These are phyloP conservation scores for Osmoderma eremita DNA, from an alignment of 2,888 invertebrate genomes.

Conservation along the genomic window DNA sequence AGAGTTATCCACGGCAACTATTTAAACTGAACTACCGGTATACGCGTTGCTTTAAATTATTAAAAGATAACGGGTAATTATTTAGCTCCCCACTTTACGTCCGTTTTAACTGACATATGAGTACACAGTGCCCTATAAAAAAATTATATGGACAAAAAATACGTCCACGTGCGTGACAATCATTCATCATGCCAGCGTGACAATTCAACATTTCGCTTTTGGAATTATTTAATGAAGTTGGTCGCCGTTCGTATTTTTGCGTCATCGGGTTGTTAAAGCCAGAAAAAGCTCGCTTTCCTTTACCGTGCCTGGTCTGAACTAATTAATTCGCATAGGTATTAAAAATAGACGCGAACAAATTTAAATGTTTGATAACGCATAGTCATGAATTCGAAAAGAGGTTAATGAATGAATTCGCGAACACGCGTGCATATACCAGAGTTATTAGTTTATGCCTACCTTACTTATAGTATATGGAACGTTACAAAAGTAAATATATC, in stretches of 20 bases:
- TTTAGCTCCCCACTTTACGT: background rate
- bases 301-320: background rate
- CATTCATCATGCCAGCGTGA: constrained; percentile 23
- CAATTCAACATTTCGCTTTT: constrained; percentile 17
- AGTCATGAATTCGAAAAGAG: constrained; percentile 1
- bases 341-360: constrained; percentile 3
- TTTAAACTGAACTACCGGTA: background rate
- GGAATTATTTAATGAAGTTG: constrained; percentile 27
- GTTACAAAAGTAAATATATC: too few relatives aligned
- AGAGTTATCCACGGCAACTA: too few relatives aligned
- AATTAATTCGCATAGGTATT: constrained; percentile 1
- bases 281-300: too few relatives aligned
- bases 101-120: constrained; percentile 16
- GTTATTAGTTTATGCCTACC: too few relatives aligned
- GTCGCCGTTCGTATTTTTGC: background rate
- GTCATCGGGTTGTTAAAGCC: background rate
- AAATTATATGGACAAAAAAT: constrained; percentile 12
- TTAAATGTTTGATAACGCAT: background rate
- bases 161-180: constrained; percentile 18
- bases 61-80: background rate
- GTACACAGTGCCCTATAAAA: background rate
- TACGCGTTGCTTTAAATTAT: too few relatives aligned
- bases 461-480: too few relatives aligned
- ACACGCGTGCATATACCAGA: too few relatives aligned
- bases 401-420: constrained; percentile 7